These are phyloP conservation scores for Coleophora flavipennella DNA, from an alignment of 2,888 invertebrate species.

Conservation along the genomic window DNA sequence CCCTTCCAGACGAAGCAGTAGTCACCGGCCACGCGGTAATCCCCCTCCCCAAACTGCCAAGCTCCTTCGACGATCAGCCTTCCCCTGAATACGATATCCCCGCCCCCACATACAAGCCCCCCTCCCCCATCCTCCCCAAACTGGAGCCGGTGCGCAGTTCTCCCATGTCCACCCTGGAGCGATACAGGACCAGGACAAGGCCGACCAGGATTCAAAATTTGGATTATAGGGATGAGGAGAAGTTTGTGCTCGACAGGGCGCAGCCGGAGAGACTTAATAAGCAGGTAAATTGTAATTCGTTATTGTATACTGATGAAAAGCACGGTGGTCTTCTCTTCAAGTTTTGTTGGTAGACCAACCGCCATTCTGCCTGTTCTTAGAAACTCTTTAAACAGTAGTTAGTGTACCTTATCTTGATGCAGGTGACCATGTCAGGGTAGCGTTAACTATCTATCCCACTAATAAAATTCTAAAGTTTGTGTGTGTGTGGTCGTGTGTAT, in stretches of 20 bases:
- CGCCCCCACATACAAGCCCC: slow-evolving; percentile 41
- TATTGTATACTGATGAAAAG: not conserved
- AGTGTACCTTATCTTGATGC: too few species aligned
- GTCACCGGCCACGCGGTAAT: slow-evolving; percentile 76
- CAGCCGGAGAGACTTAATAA: slow-evolving; percentile 71
- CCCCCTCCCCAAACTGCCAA: slow-evolving; percentile 75
- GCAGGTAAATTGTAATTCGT: slow-evolving; percentile 35
- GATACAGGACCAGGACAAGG: slow-evolving; percentile 55
- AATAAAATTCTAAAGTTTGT: too few species aligned
- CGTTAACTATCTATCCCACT: too few species aligned
- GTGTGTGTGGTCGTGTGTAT: too few species aligned
- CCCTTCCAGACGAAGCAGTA: slow-evolving; percentile 70
- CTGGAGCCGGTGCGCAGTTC: slow-evolving; percentile 36
- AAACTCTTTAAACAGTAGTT: too few species aligned
- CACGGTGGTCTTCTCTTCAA: too few species aligned
- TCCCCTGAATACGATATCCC: slow-evolving; percentile 51
- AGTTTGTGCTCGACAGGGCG: slow-evolving; percentile 79
- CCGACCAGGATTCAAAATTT: slow-evolving; percentile 49
- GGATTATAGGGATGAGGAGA: slow-evolving; percentile 71
- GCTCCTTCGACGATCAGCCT: slow-evolving; percentile 55
- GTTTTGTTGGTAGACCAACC: too few species aligned
- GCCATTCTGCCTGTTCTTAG: too few species aligned
- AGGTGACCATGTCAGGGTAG: too few species aligned
- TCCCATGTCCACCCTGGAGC: slow-evolving; percentile 62
- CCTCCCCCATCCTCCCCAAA: slow-evolving; percentile 49